Evolutionary conservation across 1,140 invertebrate species (phyloP), one percentile per base, ranked within the genome.

Genomic region (Plodia interpunctella): DNA sequence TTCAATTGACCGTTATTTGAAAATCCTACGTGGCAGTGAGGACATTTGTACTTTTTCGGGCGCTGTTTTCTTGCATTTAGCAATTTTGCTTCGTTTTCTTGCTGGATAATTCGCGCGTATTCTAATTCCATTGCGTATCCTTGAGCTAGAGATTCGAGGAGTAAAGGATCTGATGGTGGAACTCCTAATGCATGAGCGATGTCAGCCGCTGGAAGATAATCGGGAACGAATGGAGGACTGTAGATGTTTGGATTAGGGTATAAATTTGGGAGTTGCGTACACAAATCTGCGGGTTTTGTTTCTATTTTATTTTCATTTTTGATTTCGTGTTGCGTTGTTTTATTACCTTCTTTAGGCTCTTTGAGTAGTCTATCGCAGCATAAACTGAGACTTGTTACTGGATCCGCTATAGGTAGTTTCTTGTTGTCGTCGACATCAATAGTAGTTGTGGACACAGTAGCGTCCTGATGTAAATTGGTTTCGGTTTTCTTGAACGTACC

Each of bases 1-100:
- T 96, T 97, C 0, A 98, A 90, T 74, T 98, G 97, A 0, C 97
- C 97, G 80, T 97, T 97, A 80, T 98, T 98, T 30, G 96, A 97
- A 78, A 98, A 98, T 0, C 95, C 95, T 0, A 97, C 95, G 60
- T 96, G 92, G 78, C 97, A 98, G 73, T 96, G 94, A 0, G 95
- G 95, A 81, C 97, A 98, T 63, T 93, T 94, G 78, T 97, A 98
- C 69, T 96, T 96, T 81, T 98, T 98, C 0, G 96, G 96, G 5
- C 97, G 90, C 66, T 96, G 92, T 72, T 97, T 97, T 60, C 94
- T 92, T 0, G 92, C 90, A 61, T 91, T 92, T 5, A 93, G 63
- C 0, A 92, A 74, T 75, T 93, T 93, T 0, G 91, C 87, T 70
- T 93, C 92, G 20, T 93, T 93, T 67, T 94, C 93, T 79, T 94